Base-by-base conservation (phyloP, 2,888 invertebrate species). In the Halictus ligatus region DNA sequence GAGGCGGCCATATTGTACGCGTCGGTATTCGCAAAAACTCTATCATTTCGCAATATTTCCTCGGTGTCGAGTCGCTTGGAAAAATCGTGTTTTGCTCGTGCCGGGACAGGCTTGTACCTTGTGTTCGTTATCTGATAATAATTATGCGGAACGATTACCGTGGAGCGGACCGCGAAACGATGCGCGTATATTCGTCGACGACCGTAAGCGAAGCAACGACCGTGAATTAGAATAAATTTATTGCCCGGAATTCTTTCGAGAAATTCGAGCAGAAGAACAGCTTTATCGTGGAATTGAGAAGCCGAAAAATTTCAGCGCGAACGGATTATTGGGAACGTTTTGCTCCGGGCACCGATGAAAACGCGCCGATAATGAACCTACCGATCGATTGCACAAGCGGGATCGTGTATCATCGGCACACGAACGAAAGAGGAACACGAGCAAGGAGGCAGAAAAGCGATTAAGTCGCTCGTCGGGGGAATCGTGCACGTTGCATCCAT, bases 391-490 rank as follows among this genome's bases (percentile, higher is more conserved):
- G 75, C 48, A 75, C 25, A 75, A 69, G 75, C 54, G 50, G 64
- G 40, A 21, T 35, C 25, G 58, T 54, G 69, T 46, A 78, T 40
- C 77, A 48, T 40, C 43, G 48, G 71, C 43, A 15, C 40, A 21
- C 29, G 64, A 58, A n/a, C 50, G 58, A 72, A 78, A 79, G 71
- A 78, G 48, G 67, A 80, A 60, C 29, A 21, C 77, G 78, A 35
- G 73, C n/a, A 58, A 43, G 75, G 5, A 40, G 73, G 69, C 71
- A 64, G 54, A 50, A 78, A 74, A 79, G 78, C 81, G 89, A 90
- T 86, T 90, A 86, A 87, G 89, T 86, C 85, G 87, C 90, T 86
- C 72, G 80, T 4, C 64, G 76, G 71, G 71, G 60, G 89, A 85
- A 88, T 86, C 79, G 79, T 83, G 77, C 78, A 83, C 83, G 84